A percentile compares a stretch with the other conserved stretches of the same genome.
These are phyloP conservation scores for Diaprepes abbreviatus DNA, from an alignment of 2,888 invertebrate species.

Conservation along the genomic window DNA sequence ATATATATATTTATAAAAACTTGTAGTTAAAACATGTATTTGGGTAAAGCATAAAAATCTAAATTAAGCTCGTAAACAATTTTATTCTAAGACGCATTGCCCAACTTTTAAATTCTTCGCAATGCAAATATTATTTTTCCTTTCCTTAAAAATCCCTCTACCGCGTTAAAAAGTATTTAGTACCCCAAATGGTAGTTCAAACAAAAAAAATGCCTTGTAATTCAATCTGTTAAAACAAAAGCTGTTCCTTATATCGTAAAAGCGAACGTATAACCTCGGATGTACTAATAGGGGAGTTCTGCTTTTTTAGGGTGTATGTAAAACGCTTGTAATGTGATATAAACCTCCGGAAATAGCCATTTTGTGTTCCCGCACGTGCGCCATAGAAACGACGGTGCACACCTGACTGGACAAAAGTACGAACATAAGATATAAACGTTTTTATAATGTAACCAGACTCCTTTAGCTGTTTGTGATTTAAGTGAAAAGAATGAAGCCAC, in stretches of 20 bases:
- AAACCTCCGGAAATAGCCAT: slow-evolving; percentile 59
- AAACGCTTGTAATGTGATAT: slow-evolving; percentile 53
- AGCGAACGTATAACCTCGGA: slow-evolving; percentile 7
- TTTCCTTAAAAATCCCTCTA: background rate
- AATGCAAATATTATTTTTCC: no score
- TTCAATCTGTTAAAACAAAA: slow-evolving; percentile 28
- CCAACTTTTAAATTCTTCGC: no score
- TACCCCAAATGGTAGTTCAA: background rate
- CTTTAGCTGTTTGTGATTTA: no score
- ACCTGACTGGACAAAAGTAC: slow-evolving; percentile 12
- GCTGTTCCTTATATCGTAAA: slow-evolving; percentile 22
- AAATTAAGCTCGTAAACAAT: no score
- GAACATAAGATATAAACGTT: background rate
- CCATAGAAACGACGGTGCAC: slow-evolving; percentile 30
- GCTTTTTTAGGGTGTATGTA: slow-evolving; percentile 17
- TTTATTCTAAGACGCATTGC: no score
- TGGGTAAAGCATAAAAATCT: no score
- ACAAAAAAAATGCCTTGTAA: slow-evolving; percentile 23
- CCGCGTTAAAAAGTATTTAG: background rate
- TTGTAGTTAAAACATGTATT: no score
- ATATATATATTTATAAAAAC: no score
- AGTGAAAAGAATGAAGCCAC: no score
- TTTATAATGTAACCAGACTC: no score
- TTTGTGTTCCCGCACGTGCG: slow-evolving; percentile 59
- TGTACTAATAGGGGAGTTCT: slow-evolving; percentile 15